Evolutionary conservation across 2,113 vertebrate genomes (phyloP).

Genomic region (Aspidoscelis tigris): DNA sequence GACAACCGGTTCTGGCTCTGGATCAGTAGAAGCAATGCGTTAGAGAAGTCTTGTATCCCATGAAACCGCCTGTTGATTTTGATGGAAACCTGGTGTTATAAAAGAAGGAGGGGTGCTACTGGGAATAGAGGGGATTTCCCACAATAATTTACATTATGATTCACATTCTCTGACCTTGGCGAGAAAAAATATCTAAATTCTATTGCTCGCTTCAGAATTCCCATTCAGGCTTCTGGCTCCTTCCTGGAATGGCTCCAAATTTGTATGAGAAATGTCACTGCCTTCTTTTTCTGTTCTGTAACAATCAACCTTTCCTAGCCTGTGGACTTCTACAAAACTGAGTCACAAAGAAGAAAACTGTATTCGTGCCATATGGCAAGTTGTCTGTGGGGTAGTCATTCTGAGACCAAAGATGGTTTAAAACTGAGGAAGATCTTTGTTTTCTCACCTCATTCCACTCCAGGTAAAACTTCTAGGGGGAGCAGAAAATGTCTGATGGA

Average conservation of each 20-base stretch:
- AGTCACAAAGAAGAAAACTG: background rate
- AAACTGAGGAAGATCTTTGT: too few relatives aligned
- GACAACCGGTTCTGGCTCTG: background rate
- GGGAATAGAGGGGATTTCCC: background rate
- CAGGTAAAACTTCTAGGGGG: background rate
- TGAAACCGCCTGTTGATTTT: background rate
- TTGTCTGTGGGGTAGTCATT: conserved; percentile 3
- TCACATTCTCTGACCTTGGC: conserved; percentile 5
- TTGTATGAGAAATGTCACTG: background rate
- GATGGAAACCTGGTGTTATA: background rate
- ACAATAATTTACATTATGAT: background rate
- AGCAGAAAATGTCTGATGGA: background rate
- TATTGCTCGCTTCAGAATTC: background rate
- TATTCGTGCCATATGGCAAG: background rate
- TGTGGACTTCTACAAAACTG: background rate
- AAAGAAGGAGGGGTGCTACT: background rate
- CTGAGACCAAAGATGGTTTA: background rate
- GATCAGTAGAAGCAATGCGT: background rate
- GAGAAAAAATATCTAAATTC: conserved; percentile 7
- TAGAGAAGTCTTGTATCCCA: background rate
- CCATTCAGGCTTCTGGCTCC: background rate
- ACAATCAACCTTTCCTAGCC: background rate
- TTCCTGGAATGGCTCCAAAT: conserved; percentile 8
- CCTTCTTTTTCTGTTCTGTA: background rate
- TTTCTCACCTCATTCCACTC: too few relatives aligned